Evolutionary conservation across 2,888 invertebrate genomes (phyloP), one percentile per base, ranked within the genome.

Genomic region (Andricus quercusramuli): DNA sequence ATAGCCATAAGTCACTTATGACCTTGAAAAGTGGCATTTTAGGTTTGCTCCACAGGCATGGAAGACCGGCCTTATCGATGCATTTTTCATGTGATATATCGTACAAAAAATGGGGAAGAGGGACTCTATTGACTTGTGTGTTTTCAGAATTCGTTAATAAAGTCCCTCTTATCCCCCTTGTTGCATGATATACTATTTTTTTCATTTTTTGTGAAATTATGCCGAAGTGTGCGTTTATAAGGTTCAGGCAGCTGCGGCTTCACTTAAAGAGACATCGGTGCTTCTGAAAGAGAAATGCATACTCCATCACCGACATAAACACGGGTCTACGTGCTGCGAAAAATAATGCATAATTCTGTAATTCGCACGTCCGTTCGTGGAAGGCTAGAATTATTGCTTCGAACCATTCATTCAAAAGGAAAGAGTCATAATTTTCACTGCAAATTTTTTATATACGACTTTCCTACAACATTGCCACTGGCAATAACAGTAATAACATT

Each of bases 211-310:
- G 11, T 70, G 56, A 68, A 78, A 25, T 78, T 68, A 2, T 62
- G 22, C 25, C n/a, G 47, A 80, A 80, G 78, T 76, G 64, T 62
- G 77, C 22, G n/a, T 8, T 37, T 67, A 44, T 67, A 67, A 67
- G 13, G 67, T 41, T 22, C 67, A 44, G 20, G 67, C 67, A 67
- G 67, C 41, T 67, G 67, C 41, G 41, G 67, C 37, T 41, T 67
- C 44, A 22, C 41, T 67, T 41, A 67, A 41, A 67, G 22, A 67
- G 41, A 41, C 41, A 67, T 22, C 67, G 67, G 67, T 41, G 41
- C 41, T 41, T n/a, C 67, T 67, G 41, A 41, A 67, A 41, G 67
- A 67, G 67, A 67, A 67, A 67, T 67, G 41, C 41, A 22, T 67
- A 41, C 37, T 67, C 41, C 67, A 67, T 67, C 67, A 67, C 11